These are phyloP conservation scores for Agrypnus murinus DNA, from an alignment of 2,888 invertebrate genomes.

Conservation along the genomic window DNA sequence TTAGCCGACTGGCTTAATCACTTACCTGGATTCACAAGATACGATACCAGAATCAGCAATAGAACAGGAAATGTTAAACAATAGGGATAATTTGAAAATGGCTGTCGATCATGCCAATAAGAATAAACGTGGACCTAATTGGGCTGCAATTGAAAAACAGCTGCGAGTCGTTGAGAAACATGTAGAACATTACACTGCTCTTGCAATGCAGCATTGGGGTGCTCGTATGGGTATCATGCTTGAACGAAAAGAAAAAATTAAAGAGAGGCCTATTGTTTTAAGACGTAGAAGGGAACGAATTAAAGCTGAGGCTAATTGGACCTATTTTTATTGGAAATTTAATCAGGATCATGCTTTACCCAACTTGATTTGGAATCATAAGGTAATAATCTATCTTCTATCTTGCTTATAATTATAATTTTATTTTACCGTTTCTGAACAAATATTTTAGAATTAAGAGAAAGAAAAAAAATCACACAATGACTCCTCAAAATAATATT, in stretches of 20 bases:
- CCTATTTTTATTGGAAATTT: slow-evolving; percentile 96
- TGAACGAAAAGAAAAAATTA: slow-evolving; percentile 76
- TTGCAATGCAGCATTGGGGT: slow-evolving; percentile 84
- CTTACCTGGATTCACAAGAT: slow-evolving; percentile 91
- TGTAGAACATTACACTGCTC: slow-evolving; percentile 80
- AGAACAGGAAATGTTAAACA: slow-evolving; percentile 82
- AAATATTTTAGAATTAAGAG: too few species aligned
- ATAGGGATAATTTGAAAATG: slow-evolving; percentile 95
- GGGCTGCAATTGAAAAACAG: slow-evolving; percentile 82
- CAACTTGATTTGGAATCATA: slow-evolving; percentile 99
- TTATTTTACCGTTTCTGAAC: too few species aligned
- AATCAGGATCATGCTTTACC: slow-evolving; percentile 94
- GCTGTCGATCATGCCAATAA: slow-evolving; percentile 87
- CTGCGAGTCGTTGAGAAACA: slow-evolving; percentile 88
- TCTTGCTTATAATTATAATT: too few species aligned
- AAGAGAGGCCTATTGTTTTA: slow-evolving; percentile 92
- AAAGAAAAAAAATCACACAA: too few species aligned
- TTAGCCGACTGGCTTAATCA: slow-evolving; percentile 93
- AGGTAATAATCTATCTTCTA: slow-evolving; percentile 79
- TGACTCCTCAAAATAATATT: too few species aligned
- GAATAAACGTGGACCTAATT: slow-evolving; percentile 80
- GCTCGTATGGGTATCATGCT: slow-evolving; percentile 74
- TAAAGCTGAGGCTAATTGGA: slow-evolving; percentile 93
- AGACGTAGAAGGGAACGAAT: slow-evolving; percentile 91
- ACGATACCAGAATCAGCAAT: slow-evolving; percentile 84